Percentiles rank a stretch among this genome's conserved stretches.
These are phyloP conservation scores for Paratilapia polleni DNA, from an alignment of 2,113 vertebrate species.

Conservation along the genomic window DNA sequence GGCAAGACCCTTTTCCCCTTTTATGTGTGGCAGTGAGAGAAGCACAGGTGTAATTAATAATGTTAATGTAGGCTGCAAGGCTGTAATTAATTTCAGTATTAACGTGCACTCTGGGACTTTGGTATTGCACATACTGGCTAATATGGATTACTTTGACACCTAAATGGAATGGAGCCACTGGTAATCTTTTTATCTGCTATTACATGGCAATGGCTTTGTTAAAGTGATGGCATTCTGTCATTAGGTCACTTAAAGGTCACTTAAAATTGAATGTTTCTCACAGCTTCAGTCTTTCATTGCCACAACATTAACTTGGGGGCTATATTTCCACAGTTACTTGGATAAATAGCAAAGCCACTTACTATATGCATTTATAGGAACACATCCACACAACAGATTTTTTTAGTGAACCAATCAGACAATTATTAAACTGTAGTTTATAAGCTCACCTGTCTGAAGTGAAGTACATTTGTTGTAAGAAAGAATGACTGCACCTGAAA, in stretches of 20 bases:
- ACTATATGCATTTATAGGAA: not conserved
- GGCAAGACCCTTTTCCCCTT: not conserved
- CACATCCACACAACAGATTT: not conserved
- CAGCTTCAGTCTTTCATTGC: not conserved
- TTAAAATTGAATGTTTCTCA: not conserved
- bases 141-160: not conserved
- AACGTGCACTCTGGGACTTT: not conserved
- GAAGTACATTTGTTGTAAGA: not conserved
- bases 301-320: not conserved
- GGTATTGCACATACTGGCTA: not conserved
- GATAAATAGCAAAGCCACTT: not conserved
- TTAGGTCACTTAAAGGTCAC: not conserved
- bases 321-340: not conserved
- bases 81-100: not conserved
- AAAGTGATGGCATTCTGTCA: not conserved
- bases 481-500: not conserved
- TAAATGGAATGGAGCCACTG: not conserved
- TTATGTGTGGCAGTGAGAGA: not conserved
- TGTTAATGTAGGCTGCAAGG: slow-evolving; percentile 1
- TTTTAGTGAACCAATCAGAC: not conserved
- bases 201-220: not conserved
- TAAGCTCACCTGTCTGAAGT: not conserved
- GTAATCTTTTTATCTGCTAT: not conserved
- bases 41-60: not conserved
- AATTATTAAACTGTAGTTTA: not conserved